phyloP scores from a whole-genome alignment of 2,113 vertebrate genomes.

The Corythoichthys haematopterus region DNA sequence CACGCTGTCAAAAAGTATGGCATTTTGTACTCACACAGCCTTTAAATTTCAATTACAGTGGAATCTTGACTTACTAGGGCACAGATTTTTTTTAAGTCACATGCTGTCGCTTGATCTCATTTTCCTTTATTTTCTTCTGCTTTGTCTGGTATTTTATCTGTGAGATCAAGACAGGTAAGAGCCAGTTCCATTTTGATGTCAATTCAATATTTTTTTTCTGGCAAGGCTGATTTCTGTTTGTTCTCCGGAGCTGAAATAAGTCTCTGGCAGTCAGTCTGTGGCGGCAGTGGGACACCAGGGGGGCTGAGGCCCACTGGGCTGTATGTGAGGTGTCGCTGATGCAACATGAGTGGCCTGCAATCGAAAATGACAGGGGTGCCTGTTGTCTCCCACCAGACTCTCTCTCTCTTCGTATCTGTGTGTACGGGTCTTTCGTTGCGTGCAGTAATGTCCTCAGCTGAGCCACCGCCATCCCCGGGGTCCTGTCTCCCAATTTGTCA shows the following conservation, averaged over 20 bases:
- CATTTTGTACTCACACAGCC: neutral
- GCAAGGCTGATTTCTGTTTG: conserved; percentile 61
- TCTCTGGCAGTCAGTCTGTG: conserved; percentile 54
- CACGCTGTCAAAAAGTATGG: conserved; percentile 1
- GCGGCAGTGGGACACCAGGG: conserved; percentile 65
- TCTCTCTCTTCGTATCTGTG: conserved; percentile 28
- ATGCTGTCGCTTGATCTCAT: neutral
- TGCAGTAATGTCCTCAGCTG: conserved; percentile 65
- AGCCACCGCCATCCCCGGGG: conserved; percentile 41
- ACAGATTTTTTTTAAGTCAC: neutral
- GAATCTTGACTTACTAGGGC: neutral
- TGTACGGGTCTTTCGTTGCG: conserved; percentile 32
- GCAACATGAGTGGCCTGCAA: conserved; percentile 63
- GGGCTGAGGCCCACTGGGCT: conserved; percentile 51
- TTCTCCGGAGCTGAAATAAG: conserved; percentile 73
- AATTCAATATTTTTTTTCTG: conserved; percentile 23
- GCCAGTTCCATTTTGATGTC: conserved; percentile 30
- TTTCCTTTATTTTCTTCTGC: no score
- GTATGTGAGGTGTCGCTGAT: conserved; percentile 67
- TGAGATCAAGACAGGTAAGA: conserved; percentile 14
- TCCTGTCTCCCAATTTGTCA: conserved; percentile 52
- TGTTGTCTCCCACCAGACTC: conserved; percentile 63
- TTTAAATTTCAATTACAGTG: neutral
- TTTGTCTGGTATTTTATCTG: no score
- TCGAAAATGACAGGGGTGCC: conserved; percentile 73